A percentile compares a stretch with the other conserved stretches of the same genome.
Evolutionary conservation across 1,140 invertebrate species (phyloP).

Genomic region (Caerostris darwini): DNA sequence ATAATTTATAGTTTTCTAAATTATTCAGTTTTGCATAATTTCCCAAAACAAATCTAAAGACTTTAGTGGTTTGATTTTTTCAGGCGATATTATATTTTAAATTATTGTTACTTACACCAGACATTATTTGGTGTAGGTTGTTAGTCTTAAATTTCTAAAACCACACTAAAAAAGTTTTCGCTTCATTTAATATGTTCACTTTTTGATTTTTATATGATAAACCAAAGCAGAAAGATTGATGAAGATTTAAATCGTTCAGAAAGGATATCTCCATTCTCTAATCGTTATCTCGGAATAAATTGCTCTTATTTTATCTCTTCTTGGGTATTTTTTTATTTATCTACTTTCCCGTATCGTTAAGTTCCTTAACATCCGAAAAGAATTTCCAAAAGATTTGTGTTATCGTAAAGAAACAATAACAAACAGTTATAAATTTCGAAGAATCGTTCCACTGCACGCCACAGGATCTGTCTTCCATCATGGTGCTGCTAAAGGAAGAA

Average conservation of each 20-base stretch:
- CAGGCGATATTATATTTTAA: too few relatives aligned
- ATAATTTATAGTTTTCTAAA: too few relatives aligned
- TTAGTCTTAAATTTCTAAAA: too few relatives aligned
- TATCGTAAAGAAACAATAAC: neutral
- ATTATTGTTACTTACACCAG: too few relatives aligned
- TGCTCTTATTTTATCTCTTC: neutral
- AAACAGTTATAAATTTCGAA: neutral
- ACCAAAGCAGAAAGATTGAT: neutral
- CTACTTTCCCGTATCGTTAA: neutral
- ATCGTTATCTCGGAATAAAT: neutral
- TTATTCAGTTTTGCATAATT: too few relatives aligned
- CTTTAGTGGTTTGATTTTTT: too few relatives aligned
- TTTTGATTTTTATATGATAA: too few relatives aligned
- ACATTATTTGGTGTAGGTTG: too few relatives aligned
- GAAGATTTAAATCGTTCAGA: neutral
- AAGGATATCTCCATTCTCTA: neutral
- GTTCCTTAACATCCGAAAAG: neutral
- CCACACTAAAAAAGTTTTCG: too few relatives aligned
- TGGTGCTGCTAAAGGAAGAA: neutral
- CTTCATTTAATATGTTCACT: too few relatives aligned
- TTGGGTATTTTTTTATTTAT: neutral
- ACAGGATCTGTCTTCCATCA: neutral
- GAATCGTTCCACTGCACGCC: neutral
- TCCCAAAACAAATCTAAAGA: too few relatives aligned
- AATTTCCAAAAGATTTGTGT: neutral